Conservation (phyloP, 1,140 invertebrate genomes). For the Drosophila serrata region DNA sequence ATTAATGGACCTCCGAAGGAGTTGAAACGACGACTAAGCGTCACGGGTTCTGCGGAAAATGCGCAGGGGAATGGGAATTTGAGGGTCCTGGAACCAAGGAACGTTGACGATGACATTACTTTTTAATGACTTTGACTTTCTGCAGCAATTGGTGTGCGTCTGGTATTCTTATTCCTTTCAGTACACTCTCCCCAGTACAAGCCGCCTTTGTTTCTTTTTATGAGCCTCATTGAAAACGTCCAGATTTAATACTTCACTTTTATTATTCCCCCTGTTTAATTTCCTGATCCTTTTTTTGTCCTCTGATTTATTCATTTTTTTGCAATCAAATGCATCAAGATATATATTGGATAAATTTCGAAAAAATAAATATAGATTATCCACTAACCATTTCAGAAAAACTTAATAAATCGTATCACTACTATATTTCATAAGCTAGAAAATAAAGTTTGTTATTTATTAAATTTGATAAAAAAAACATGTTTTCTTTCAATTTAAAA, state of each 20-base stretch:
- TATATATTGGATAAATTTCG: not conserved
- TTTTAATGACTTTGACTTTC: conserved; percentile 84
- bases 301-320: conserved; percentile 10
- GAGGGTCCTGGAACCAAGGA: conserved; percentile 24
- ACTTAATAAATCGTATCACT: not conserved
- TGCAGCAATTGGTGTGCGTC: conserved; percentile 75
- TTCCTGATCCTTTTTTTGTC: conserved; percentile 4
- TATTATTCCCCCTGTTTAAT: conserved; percentile 25
- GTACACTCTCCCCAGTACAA: not conserved
- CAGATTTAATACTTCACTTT: conserved; percentile 37
- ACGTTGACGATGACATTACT: conserved; percentile 82
- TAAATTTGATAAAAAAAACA: not conserved
- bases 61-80: not conserved
- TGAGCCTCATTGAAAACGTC: conserved; percentile 55
- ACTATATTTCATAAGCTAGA: not conserved
- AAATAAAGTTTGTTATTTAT: not conserved
- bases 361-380: not conserved
- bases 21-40: conserved; percentile 63
- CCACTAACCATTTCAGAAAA: not conserved
- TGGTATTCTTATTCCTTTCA: conserved; percentile 15
- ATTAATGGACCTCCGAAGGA: conserved; percentile 79
- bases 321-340: not conserved
- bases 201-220: conserved; percentile 45
- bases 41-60: conserved; percentile 24
- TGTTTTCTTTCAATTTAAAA: not conserved